Percentiles rank a stretch among this genome's conserved stretches.
These are phyloP conservation scores for Heliocidaris tuberculata DNA, from an alignment of 35 echinoderm and acorn worm species.

Conservation along the genomic window DNA sequence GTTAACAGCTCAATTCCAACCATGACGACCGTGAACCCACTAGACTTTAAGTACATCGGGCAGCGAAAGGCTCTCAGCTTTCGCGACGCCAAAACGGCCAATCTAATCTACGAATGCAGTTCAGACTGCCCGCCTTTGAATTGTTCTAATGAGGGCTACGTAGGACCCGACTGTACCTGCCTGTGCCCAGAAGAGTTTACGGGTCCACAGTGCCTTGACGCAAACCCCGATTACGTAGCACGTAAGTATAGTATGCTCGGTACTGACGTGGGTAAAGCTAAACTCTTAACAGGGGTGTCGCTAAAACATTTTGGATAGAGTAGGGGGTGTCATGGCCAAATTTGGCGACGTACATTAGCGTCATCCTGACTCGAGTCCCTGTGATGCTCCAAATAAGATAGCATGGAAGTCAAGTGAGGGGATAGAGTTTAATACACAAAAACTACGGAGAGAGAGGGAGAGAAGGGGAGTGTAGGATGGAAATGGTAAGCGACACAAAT, in stretches of 20 bases:
- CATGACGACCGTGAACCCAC: not conserved
- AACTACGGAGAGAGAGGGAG: no score
- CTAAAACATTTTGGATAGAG: no score
- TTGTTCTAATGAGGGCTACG: not conserved
- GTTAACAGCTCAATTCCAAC: not conserved
- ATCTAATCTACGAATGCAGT: not conserved
- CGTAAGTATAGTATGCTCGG: not conserved
- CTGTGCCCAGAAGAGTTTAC: not conserved
- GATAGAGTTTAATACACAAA: no score
- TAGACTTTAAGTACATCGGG: not conserved
- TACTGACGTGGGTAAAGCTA: no score
- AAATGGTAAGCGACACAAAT: no score
- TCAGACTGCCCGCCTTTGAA: not conserved
- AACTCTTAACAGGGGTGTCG: no score
- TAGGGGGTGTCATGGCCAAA: no score
- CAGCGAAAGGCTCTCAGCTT: not conserved
- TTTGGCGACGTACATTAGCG: no score
- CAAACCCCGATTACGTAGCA: not conserved
- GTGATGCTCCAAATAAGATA: no score
- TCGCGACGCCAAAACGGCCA: not conserved
- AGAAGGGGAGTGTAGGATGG: no score
- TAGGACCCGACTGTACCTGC: not conserved
- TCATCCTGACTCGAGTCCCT: no score
- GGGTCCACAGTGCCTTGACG: not conserved
- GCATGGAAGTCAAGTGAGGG: no score